Evolutionary conservation across 1,140 invertebrate genomes (phyloP), one percentile per base, ranked within the genome.

Genomic region (Elymnias hypermnestra): DNA sequence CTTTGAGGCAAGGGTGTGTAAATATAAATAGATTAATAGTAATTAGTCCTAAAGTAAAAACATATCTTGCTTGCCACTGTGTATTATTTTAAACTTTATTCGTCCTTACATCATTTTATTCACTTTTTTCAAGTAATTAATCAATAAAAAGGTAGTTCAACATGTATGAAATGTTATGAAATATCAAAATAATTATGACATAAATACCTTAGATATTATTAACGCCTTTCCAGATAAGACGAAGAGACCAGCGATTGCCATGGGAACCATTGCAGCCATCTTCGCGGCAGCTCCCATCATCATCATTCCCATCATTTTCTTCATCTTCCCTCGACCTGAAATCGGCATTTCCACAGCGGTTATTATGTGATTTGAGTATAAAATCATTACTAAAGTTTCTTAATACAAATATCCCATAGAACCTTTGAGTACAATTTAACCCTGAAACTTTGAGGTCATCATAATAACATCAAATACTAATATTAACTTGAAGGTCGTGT

Each of bases 301-400:
- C 90, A 94, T 93, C 88, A 92, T 93, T 12, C 91, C 89, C 90
- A 94, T 93, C 92, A 94, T 94, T 52, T 93, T 92, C 88, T 93
- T 94, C 91, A 92, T 92, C 63, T 93, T 93, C 1, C 92, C 91
- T 48, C 91, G 89, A 57, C 92, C 91, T 91, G 76, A 36, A 84
- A 81, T 59, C n/a, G 21, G 35, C 26, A 18, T 36, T 12, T 17
- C 12, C 14, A 10, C 4, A 2, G 26, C 12, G n/a, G 8, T 26
- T 15, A 36, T 14, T 25, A 42, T 21, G 3, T 21, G 19, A 21
- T 4, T 21, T 21, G 19, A 21, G 6, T 6, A 21, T 6, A 6
- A n/a, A n/a, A n/a, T n/a, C n/a, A n/a, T n/a, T n/a, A n/a, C n/a
- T n/a, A n/a, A n/a, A n/a, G n/a, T n/a, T n/a, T n/a, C n/a, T n/a